phyloP scores from a whole-genome alignment of 2,797 vertebrate genomes.

The Hemitrygon akajei region DNA sequence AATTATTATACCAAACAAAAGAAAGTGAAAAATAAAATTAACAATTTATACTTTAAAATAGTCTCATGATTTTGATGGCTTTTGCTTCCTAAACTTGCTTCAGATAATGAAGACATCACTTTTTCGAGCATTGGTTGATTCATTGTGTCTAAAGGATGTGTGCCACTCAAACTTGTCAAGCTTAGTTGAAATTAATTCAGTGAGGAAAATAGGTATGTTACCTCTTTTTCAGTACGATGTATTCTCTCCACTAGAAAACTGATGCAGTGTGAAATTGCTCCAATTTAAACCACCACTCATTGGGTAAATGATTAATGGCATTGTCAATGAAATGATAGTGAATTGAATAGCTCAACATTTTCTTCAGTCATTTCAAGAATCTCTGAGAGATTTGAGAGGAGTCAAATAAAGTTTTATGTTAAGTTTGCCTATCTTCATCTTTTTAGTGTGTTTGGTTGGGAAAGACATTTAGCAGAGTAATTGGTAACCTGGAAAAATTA shows the following conservation, averaged over 20 bases:
- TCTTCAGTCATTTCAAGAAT: background rate
- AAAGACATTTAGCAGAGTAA: background rate
- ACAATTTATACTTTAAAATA: background rate
- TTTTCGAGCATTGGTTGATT: background rate
- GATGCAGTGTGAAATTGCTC: background rate
- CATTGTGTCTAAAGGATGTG: background rate
- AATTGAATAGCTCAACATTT: background rate
- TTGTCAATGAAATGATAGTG: background rate
- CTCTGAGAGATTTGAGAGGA: background rate
- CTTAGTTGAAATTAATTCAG: background rate
- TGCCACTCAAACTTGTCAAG: background rate
- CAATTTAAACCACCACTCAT: background rate
- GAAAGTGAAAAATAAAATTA: background rate
- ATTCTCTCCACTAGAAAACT: background rate
- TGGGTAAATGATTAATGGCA: background rate
- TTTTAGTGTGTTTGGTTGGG: background rate
- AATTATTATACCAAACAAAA: background rate
- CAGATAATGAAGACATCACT: background rate
- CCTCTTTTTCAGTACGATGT: background rate
- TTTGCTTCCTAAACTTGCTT: background rate
- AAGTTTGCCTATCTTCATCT: background rate
- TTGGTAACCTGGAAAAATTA: background rate
- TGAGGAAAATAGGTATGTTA: background rate
- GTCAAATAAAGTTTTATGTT: background rate
- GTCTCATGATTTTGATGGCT: no score